Evolutionary conservation across 2,797 vertebrate genomes (phyloP).

Genomic region (Amblyopsis hoosieri): DNA sequence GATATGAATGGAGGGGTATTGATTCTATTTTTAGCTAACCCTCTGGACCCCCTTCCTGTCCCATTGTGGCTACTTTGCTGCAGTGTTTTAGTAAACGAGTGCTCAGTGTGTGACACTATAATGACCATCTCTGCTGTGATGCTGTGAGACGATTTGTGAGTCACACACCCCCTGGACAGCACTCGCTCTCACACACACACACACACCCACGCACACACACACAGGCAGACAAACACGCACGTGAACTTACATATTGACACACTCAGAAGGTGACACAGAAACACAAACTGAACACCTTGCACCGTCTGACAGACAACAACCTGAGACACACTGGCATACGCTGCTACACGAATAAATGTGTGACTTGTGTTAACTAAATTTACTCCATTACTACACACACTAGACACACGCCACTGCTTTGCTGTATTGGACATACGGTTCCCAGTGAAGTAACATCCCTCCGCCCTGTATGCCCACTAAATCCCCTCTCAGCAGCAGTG

Average conservation of each 20-base stretch:
- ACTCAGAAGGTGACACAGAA: no score
- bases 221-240: not conserved
- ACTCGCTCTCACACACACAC: constrained; percentile 22
- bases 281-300: no score
- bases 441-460: no score
- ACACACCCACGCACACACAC: constrained; percentile 1
- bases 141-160: constrained; percentile 60
- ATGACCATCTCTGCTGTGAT: constrained; percentile 72
- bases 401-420: no score
- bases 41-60: constrained; percentile 1
- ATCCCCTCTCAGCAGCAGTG: no score
- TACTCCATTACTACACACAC: no score
- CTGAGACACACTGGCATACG: no score
- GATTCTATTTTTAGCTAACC: constrained; percentile 67
- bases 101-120: constrained; percentile 71
- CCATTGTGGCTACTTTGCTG: constrained; percentile 66
- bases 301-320: no score
- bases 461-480: no score
- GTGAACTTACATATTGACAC: not conserved
- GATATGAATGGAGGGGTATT: constrained; percentile 35
- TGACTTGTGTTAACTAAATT: no score
- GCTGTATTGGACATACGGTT: no score
- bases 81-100: constrained; percentile 77
- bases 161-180: constrained; percentile 45
- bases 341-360: no score